These are phyloP conservation scores for Synodontis membranacea DNA, from an alignment of 2,113 vertebrate species.

Conservation along the genomic window DNA sequence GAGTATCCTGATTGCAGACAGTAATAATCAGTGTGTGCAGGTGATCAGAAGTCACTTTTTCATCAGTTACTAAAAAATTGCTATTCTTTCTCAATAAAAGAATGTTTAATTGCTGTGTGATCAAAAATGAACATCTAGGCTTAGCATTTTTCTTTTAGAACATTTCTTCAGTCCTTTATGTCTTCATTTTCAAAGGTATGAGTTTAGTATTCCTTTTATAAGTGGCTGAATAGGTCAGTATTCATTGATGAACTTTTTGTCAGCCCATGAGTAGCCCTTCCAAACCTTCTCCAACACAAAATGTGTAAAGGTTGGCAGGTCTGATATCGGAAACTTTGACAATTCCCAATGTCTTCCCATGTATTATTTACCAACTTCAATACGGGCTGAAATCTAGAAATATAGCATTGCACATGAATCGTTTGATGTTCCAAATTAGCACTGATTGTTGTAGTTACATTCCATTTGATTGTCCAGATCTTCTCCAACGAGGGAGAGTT, in stretches of 20 bases:
- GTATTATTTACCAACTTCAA: background rate
- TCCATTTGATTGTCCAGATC: constrained; percentile 71
- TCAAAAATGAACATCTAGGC: background rate
- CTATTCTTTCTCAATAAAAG: background rate
- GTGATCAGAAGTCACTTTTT: constrained; percentile 67
- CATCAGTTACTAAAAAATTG: background rate
- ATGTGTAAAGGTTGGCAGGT: background rate
- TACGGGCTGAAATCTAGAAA: background rate
- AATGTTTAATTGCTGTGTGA: background rate
- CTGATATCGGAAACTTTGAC: background rate
- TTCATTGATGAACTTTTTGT: constrained; percentile 5
- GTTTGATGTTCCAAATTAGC: background rate
- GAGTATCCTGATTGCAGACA: constrained; percentile 93
- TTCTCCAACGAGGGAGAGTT: constrained; percentile 96
- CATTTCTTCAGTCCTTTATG: background rate
- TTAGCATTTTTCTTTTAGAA: background rate
- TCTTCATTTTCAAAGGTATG: background rate
- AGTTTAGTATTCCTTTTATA: no score
- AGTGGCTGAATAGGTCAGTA: background rate
- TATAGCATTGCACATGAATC: background rate
- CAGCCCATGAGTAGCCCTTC: background rate
- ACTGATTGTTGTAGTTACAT: background rate
- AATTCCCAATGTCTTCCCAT: background rate
- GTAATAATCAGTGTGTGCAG: constrained; percentile 99
- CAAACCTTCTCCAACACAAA: background rate